Evolutionary conservation across 2,888 invertebrate genomes (phyloP).

Genomic region (Lepas anatifera): DNA sequence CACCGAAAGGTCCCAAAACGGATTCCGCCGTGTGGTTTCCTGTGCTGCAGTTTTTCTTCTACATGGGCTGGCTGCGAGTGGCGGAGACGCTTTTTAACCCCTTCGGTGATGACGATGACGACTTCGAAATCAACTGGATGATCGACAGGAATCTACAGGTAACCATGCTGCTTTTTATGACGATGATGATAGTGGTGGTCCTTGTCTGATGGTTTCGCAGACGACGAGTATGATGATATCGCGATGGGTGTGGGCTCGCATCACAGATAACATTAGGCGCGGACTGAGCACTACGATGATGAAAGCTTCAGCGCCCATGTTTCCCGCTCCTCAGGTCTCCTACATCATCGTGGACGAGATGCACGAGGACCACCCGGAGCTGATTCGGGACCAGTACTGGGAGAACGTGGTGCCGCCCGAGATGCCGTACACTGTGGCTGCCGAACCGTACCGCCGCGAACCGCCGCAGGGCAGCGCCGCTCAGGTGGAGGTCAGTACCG

Average conservation of each 20-base stretch:
- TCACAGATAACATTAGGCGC: no score
- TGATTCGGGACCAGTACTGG: conserved; percentile 87
- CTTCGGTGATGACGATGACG: conserved; percentile 90
- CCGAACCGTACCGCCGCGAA: conserved; percentile 64
- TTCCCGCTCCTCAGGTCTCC: conserved; percentile 41
- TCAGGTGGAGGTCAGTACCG: conserved; percentile 12
- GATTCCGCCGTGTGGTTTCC: no score
- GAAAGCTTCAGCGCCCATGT: no score
- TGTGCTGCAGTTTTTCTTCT: conserved; percentile 91
- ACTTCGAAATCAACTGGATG: conserved; percentile 85
- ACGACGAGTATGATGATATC: no score
- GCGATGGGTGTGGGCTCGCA: no score
- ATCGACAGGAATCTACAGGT: conserved; percentile 90
- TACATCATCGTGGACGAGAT: conserved; percentile 94
- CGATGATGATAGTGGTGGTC: no score
- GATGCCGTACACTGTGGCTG: conserved; percentile 76
- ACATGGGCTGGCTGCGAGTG: conserved; percentile 89
- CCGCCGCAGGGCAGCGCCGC: conserved; percentile 22
- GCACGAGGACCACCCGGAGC: conserved; percentile 87
- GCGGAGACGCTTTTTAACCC: conserved; percentile 90
- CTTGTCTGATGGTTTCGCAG: no score
- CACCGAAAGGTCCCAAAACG: no score
- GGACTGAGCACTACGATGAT: no score
- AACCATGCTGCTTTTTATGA: no score
- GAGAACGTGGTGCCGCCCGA: conserved; percentile 83